Evolutionary conservation across 2,888 invertebrate genomes (phyloP).

Genomic region (Amphipyra tragopoginis): DNA sequence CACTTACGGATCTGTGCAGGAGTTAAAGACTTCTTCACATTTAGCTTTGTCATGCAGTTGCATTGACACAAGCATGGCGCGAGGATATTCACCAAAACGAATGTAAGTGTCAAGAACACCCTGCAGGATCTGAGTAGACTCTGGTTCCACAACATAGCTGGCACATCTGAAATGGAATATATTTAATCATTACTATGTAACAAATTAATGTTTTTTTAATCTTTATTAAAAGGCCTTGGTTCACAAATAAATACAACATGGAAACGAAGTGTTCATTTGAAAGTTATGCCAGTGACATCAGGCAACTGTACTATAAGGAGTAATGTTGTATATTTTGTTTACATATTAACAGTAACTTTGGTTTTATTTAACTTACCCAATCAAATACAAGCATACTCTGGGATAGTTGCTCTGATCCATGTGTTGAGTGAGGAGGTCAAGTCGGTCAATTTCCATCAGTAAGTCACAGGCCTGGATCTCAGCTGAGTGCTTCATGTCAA

Average conservation of each 20-base stretch:
- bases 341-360: too few species aligned
- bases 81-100: slow-evolving; percentile 96
- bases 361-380: slow-evolving; percentile 78
- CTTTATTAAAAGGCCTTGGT: too few species aligned
- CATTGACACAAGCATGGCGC: slow-evolving; percentile 97
- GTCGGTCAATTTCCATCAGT: slow-evolving; percentile 98
- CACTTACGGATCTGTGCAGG: slow-evolving; percentile 95
- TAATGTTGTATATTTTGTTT: too few species aligned
- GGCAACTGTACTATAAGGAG: too few species aligned
- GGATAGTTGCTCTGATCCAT: slow-evolving; percentile 97
- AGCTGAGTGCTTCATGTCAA: slow-evolving; percentile 99
- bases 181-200: neutral
- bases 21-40: slow-evolving; percentile 95
- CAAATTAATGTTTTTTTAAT: too few species aligned
- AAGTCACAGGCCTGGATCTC: slow-evolving; percentile 99
- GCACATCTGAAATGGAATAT: slow-evolving; percentile 93
- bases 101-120: slow-evolving; percentile 96
- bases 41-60: slow-evolving; percentile 95
- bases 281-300: too few species aligned
- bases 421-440: slow-evolving; percentile 95
- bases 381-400: slow-evolving; percentile 97
- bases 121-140: slow-evolving; percentile 95
- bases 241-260: too few species aligned
- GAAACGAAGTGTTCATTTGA: too few species aligned
- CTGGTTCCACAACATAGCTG: slow-evolving; percentile 98